These are phyloP conservation scores for Passerina amoena DNA, from an alignment of 2,113 vertebrate species.

Conservation along the genomic window DNA sequence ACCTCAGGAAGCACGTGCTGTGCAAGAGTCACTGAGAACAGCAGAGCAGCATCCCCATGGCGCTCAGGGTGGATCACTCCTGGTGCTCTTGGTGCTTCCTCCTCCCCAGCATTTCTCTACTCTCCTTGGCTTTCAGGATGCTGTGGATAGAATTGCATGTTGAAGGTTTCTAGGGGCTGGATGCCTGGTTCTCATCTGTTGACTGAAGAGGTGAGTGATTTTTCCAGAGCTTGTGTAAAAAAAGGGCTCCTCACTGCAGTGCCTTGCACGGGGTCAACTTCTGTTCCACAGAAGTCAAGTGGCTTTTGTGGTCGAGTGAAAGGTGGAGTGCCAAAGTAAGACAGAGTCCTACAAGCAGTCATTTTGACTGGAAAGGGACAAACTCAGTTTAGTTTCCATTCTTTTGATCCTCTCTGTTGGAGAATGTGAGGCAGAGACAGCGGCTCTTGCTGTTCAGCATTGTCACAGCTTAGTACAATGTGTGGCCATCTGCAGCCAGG, in stretches of 20 bases:
- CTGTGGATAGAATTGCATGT: neutral
- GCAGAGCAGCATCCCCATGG: neutral
- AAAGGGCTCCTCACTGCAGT: neutral
- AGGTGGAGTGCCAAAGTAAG: neutral
- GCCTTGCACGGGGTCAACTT: neutral
- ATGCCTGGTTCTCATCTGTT: neutral
- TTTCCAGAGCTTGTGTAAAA: neutral
- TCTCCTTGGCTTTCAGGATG: neutral
- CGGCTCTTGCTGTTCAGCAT: neutral
- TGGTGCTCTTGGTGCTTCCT: neutral
- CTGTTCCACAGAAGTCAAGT: neutral
- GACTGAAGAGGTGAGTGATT: neutral
- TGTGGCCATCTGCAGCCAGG: neutral
- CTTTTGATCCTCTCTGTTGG: neutral
- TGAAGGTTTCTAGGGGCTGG: neutral
- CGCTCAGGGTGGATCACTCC: neutral
- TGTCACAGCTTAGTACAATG: neutral
- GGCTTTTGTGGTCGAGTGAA: neutral
- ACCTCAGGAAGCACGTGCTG: neutral
- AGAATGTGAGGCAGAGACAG: neutral
- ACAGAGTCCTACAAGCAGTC: neutral
- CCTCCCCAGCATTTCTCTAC: neutral
- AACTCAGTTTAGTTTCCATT: neutral
- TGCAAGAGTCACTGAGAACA: neutral
- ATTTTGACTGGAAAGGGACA: neutral